Conservation (phyloP, 2,797 vertebrate genomes). For the Enteromius anoplus region DNA sequence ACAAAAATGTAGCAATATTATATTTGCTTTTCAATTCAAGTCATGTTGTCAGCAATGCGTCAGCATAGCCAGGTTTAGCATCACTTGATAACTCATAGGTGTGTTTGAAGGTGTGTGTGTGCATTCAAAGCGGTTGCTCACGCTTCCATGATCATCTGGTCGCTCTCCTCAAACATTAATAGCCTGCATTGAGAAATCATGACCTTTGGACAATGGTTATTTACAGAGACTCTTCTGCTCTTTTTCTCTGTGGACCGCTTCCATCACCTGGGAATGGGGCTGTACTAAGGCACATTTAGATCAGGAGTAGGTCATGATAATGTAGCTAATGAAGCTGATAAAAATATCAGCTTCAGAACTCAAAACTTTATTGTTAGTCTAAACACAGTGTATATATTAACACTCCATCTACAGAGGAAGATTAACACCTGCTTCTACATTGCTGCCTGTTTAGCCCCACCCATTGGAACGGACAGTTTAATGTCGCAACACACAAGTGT, state of each 20-base stretch:
- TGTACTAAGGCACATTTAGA: slow-evolving; percentile 9
- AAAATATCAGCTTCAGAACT: not conserved
- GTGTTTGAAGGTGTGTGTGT: not conserved
- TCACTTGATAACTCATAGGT: slow-evolving; percentile 1
- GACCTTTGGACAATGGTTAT: slow-evolving; percentile 54
- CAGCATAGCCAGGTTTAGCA: not conserved
- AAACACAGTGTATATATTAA: no score
- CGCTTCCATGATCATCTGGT: slow-evolving; percentile 25
- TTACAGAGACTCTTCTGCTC: slow-evolving; percentile 12
- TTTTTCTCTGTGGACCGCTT: slow-evolving; percentile 24
- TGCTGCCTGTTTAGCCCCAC: no score
- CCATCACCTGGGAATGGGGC: slow-evolving; percentile 23
- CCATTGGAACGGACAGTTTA: no score
- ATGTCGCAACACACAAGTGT: no score
- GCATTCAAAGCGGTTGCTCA: slow-evolving; percentile 32
- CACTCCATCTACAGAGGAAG: no score
- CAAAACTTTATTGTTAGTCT: no score
- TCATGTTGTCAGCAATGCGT: slow-evolving; percentile 4
- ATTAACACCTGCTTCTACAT: no score
- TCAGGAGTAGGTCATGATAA: not conserved
- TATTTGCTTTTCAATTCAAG: not conserved
- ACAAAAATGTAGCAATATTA: not conserved
- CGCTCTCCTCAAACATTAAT: slow-evolving; percentile 47
- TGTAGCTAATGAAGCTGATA: no score
- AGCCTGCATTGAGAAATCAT: slow-evolving; percentile 29